Evolutionary conservation across 2,113 vertebrate species (phyloP).

Genomic region (Syngnathus scovelli): DNA sequence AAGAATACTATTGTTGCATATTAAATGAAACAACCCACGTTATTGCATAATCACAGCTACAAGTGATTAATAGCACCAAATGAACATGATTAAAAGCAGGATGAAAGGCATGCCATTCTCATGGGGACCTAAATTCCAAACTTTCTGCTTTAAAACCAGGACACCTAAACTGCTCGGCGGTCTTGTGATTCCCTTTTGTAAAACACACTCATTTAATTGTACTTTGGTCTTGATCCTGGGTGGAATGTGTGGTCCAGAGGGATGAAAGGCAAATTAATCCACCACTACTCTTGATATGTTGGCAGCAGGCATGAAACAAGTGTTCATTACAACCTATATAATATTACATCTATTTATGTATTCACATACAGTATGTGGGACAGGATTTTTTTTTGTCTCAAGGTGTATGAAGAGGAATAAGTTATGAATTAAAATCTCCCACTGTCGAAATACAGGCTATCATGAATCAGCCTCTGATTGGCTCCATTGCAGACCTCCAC

Average conservation of each 20-base stretch:
- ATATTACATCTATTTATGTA: background rate
- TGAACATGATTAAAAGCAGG: constrained; percentile 20
- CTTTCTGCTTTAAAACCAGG: constrained; percentile 37
- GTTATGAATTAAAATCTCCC: background rate
- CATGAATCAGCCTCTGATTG: constrained; percentile 33
- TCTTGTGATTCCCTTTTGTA: constrained; percentile 68
- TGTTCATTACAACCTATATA: background rate
- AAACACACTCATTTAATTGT: constrained; percentile 66
- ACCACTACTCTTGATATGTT: constrained; percentile 41
- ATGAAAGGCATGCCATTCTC: constrained; percentile 42
- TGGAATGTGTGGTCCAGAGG: constrained; percentile 66
- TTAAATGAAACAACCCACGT: constrained; percentile 2
- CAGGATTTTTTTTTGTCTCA: background rate
- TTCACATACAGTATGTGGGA: background rate
- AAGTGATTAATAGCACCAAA: background rate
- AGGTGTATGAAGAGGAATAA: constrained; percentile 9
- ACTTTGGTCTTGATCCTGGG: constrained; percentile 70
- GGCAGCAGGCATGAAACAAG: constrained; percentile 29
- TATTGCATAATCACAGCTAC: constrained; percentile 1
- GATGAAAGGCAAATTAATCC: constrained; percentile 71
- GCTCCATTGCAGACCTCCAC: constrained; percentile 47
- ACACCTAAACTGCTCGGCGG: constrained; percentile 54
- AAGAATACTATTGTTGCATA: too few relatives aligned
- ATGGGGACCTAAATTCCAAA: constrained; percentile 22
- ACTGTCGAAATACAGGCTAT: constrained; percentile 15